Percentiles rank a stretch among this genome's conserved stretches.
phyloP scores from a whole-genome alignment of 2,113 vertebrate species.

The Syngnathus scovelli region DNA sequence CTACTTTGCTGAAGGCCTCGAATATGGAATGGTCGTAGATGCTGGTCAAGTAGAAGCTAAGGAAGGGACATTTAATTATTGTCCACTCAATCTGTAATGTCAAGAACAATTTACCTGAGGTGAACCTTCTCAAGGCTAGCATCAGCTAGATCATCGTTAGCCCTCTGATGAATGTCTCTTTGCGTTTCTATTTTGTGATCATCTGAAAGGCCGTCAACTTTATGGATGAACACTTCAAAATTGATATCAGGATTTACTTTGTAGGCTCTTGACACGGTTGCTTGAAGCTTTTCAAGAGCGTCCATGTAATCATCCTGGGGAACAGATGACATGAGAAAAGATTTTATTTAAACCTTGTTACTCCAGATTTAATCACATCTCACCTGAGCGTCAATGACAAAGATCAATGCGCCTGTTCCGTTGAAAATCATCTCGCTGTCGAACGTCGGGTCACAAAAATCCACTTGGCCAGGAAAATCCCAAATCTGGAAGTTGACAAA shows the following conservation, averaged over 20 bases:
- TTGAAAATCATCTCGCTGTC: conserved; percentile 99
- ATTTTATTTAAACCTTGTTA: background rate
- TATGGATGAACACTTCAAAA: conserved; percentile 99
- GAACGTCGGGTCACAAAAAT: conserved; percentile 97
- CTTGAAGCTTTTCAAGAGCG: conserved; percentile 90
- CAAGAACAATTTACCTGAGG: conserved; percentile 75
- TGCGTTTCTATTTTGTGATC: conserved; percentile 99
- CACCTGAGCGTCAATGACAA: conserved; percentile 99
- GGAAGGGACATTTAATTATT: conserved; percentile 6
- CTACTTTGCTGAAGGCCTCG: conserved; percentile 98
- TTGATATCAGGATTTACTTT: conserved; percentile 98
- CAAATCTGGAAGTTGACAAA: conserved; percentile 99
- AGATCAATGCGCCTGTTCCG: conserved; percentile 95
- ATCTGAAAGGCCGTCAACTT: conserved; percentile 97
- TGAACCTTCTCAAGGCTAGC: conserved; percentile 97
- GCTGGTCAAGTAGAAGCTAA: conserved; percentile 96
- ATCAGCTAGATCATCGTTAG: conserved; percentile 95
- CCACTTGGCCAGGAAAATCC: conserved; percentile 98
- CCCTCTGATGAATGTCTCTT: conserved; percentile 97
- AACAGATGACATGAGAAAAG: background rate
- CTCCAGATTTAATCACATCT: background rate
- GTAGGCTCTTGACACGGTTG: conserved; percentile 96
- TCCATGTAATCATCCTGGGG: conserved; percentile 96
- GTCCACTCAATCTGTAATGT: too few relatives aligned
- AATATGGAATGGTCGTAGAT: conserved; percentile 99